A percentile compares a stretch with the other conserved stretches of the same genome.
Evolutionary conservation across 1,140 invertebrate genomes (phyloP).

Genomic region (Andricus grossulariae): DNA sequence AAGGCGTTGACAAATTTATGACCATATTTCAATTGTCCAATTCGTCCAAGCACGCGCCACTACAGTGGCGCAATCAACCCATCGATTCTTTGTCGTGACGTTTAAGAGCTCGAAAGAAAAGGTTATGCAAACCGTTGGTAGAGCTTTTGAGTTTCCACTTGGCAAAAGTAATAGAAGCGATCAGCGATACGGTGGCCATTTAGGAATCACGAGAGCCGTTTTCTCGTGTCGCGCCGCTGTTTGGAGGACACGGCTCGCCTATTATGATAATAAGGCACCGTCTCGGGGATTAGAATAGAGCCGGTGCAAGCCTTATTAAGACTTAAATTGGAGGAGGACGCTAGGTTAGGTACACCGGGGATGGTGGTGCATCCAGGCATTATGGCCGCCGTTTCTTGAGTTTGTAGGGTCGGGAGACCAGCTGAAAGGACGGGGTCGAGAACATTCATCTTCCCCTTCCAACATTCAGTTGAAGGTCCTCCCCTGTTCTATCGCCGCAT

Average conservation of each 20-base stretch:
- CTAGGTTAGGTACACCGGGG: constrained; percentile 55
- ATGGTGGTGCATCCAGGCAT: constrained; percentile 70
- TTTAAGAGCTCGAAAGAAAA: background rate
- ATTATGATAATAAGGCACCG: constrained; percentile 68
- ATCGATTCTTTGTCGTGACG: background rate
- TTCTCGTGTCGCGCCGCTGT: constrained; percentile 29
- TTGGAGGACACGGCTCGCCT: constrained; percentile 47
- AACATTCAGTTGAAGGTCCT: constrained; percentile 46
- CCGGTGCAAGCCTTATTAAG: constrained; percentile 69
- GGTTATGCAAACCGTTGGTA: constrained; percentile 20
- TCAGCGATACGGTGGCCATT: constrained; percentile 33
- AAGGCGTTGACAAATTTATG: constrained; percentile 73
- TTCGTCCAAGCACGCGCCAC: constrained; percentile 52
- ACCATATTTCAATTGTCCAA: constrained; percentile 58
- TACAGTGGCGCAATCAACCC: constrained; percentile 1
- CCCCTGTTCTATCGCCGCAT: constrained; percentile 62
- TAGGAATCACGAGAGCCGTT: constrained; percentile 34
- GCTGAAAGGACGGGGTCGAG: constrained; percentile 68
- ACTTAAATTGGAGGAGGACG: constrained; percentile 68
- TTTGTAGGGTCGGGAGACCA: constrained; percentile 69
- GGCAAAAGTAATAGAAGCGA: constrained; percentile 22
- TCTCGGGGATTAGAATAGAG: constrained; percentile 66
- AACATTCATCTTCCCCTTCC: constrained; percentile 73
- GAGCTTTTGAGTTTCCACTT: constrained; percentile 4
- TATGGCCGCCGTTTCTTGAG: constrained; percentile 72